Evolutionary conservation across 2,797 vertebrate species (phyloP), one percentile per base, ranked within the genome.

Genomic region (Leptatherina wallacei): DNA sequence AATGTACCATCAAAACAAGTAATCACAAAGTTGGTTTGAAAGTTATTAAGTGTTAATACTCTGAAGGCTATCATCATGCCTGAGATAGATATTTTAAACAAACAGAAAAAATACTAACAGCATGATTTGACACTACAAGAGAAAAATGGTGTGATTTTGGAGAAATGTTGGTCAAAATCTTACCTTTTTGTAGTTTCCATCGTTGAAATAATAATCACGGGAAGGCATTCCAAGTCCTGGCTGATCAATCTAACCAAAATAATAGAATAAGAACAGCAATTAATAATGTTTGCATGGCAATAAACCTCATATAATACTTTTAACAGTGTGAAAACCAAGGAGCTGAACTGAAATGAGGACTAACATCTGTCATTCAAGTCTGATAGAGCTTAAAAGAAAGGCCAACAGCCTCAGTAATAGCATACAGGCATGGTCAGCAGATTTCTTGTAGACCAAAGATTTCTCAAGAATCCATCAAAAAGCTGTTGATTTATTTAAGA

Each of bases 181-280:
- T 30, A 97, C 98, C 93, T 91, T 96, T 87, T 94, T 94, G 87
- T 95, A 97, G 89, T 92, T 96, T 75, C 95, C 95, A 81, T 95
- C 93, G 0, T 95, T 96, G 60, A 97, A 96, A 82, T 99, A 99
- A 90, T 98, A 97, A 72, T 99, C 97, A 81, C 97, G 95, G 40
- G 97, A 97, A 1, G 97, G 98, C 97, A 99, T 99, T 73, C 98
- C 98, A 70, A 99, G 85, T 40, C 92, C 95, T 7, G 98, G 97
- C 86, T 99, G 97, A 91, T 99, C 98, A 74, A 99, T 95, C 98
- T 99, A 91, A 84, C 3, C 62, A 18, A 42, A 80, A 84, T 1
- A 65, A 4, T 77, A 67, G 10, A 84, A 52, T 22, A 63, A 61
- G 4, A 80, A 47, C 6, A 61, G 12, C 6, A 61, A 18, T 51